Base-by-base conservation (phyloP, 2,888 invertebrate genomes). In the Colostygia pectinataria region DNA sequence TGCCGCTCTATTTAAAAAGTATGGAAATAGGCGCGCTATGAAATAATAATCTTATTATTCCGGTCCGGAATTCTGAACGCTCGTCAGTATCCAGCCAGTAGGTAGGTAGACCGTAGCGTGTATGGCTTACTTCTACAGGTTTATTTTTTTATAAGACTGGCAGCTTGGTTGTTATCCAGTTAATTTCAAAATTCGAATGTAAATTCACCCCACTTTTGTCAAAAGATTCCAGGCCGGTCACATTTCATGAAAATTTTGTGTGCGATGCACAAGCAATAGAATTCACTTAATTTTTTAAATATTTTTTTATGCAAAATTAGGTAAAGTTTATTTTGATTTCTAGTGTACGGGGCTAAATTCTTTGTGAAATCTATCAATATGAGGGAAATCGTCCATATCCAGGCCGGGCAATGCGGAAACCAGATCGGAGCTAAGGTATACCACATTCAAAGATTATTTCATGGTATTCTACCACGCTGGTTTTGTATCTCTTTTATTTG, bases 361-460 rank as follows among this genome's bases (percentile, higher is more conserved):
- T 57, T 64, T 53, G 78, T 80, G 63, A 87, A 82, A 65, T 34
- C 46, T n/a, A 54, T 43, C 59, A 79, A 66, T 63, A 95, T 95
- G 95, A 93, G 95, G 90, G 95, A 95, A 92, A 95, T 95, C 78
- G 94, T 95, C 63, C 95, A 95, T 83, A 91, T 95, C 68, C 95
- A 95, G 83, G 94, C 81, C 57, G 87, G 86, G 55, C 81, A 83
- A 71, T 87, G 86, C 66, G 86, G 86, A 12, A 87, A 87, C 92
- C 95, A 95, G 86, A 95, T 95, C 68, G 95, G 95, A 65, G 93
- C 94, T 48, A 95, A 95, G 93, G 95, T 95, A 79, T 77, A 92
- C 91, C 27, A 66, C 75, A 20, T n/a, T n/a, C n/a, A n/a, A n/a
- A n/a, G n/a, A n/a, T n/a, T n/a, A n/a, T n/a, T n/a, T n/a, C n/a